A percentile compares a stretch with the other conserved stretches of the same genome.
These are phyloP conservation scores for Sylvilagus bachmani DNA, from an alignment of 2,113 vertebrate species.

Conservation along the genomic window DNA sequence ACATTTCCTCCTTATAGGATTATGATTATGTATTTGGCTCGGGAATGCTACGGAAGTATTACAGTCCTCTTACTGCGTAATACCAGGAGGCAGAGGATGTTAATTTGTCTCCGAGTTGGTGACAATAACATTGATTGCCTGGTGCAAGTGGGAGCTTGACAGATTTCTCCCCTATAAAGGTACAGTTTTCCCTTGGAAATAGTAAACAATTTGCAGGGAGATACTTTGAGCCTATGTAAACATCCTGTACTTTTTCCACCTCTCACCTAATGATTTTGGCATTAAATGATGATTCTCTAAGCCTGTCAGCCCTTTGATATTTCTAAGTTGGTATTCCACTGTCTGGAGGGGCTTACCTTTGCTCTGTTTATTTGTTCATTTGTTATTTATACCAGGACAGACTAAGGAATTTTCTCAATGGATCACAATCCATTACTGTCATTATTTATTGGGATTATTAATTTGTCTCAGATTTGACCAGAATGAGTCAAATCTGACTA, in stretches of 20 bases:
- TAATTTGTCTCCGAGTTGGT: not conserved
- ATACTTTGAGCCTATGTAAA: not conserved
- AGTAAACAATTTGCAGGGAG: not conserved
- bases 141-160: not conserved
- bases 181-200: not conserved
- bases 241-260: not conserved
- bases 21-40: not conserved
- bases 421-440: not conserved
- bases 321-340: not conserved
- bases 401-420: not conserved
- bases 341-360: not conserved
- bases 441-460: conserved; percentile 13
- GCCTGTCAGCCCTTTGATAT: not conserved
- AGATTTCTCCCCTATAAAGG: not conserved
- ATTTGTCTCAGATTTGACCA: not conserved
- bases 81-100: not conserved
- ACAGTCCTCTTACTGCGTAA: not conserved
- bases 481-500: not conserved
- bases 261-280: not conserved
- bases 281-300: not conserved
- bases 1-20: not conserved
- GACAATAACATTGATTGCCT: not conserved
- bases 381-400: not conserved
- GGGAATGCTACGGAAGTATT: not conserved
- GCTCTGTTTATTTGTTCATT: not conserved